Evolutionary conservation across 1,140 invertebrate genomes (phyloP), one percentile per base, ranked within the genome.

Genomic region (Cydia amplana): DNA sequence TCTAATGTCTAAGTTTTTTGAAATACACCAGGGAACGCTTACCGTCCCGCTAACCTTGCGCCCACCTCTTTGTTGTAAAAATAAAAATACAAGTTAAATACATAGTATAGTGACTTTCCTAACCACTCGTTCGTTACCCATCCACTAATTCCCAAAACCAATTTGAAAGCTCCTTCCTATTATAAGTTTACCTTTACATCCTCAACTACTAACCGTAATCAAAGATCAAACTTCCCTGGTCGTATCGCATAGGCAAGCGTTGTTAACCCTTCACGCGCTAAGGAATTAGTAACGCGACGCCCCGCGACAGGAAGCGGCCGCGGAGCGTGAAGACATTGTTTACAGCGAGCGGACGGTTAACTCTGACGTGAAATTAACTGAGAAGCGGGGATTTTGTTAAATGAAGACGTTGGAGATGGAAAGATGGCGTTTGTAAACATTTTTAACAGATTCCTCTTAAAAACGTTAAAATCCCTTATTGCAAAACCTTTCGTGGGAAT

Each of bases 201-300:
- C 55, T 10, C 0, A 23, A 60, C 55, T 18, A 60, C 4, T 9
- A 12, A 2, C 4, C 20, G 18, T 4, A 20, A 60, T 20, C 20
- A 23, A 20, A 23, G 18, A 23, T 23, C 55, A 60, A 60, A 23
- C 5, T 60, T 4, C 7, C 7, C 55, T 60, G 10, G 55, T 12
- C n/a, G 55, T 12, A 3, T 7, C 18, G 18, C 20, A 9, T 18
- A 55, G n/a, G n/a, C 20, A 60, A 23, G 55, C 55, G 16, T 60
- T 9, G 55, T 60, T 23, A 60, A 60, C 55, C 55, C 55, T 70
- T 10, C 32, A 36, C 32, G 7, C n/a, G 28, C 28, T 18, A 36
- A 36, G 32, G 65, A 36, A 70, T 70, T 70, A 36, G 65, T 70
- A 70, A 70, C 65, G n/a, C n/a, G 65, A 70, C 65, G 65, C 65